Evolutionary conservation across 2,113 vertebrate genomes (phyloP).

Genomic region (Charadrius vociferus): DNA sequence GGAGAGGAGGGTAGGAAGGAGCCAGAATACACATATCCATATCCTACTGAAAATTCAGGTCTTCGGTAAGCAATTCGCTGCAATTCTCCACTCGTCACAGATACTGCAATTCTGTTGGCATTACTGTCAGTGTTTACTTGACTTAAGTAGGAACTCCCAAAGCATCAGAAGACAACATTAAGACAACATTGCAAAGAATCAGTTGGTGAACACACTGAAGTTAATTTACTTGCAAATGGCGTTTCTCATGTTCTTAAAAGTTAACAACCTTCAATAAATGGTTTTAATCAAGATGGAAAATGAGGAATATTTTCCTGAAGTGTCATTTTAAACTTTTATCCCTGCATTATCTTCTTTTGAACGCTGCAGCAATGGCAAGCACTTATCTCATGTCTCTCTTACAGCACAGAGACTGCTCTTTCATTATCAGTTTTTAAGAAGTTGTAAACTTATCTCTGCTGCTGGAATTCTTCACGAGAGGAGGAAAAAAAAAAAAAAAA

Average conservation of each 20-base stretch:
- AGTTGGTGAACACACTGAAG: neutral
- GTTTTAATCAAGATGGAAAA: constrained; percentile 50
- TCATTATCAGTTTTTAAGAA: constrained; percentile 62
- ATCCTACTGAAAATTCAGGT: neutral
- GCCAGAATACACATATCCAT: neutral
- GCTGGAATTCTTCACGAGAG: constrained; percentile 41
- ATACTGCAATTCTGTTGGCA: neutral
- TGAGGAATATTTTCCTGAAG: constrained; percentile 31
- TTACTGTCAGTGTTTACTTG: neutral
- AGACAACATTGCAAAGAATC: neutral
- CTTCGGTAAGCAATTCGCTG: neutral
- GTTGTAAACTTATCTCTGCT: constrained; percentile 68
- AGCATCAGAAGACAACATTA: neutral
- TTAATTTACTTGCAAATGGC: constrained; percentile 34
- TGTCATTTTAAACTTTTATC: constrained; percentile 52
- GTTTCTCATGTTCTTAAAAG: neutral
- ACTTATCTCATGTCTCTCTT: constrained; percentile 47
- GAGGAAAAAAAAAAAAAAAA: neutral
- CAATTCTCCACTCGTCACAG: neutral
- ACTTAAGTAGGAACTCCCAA: neutral
- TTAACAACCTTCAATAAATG: constrained; percentile 33
- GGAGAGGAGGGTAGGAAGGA: neutral
- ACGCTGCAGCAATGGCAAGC: constrained; percentile 20
- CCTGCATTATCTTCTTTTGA: constrained; percentile 41
- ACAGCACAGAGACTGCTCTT: constrained; percentile 44